Percentiles rank a stretch among this genome's conserved stretches.
phyloP scores from a whole-genome alignment of 2,113 vertebrate genomes.

The Craseonycteris thonglongyai region DNA sequence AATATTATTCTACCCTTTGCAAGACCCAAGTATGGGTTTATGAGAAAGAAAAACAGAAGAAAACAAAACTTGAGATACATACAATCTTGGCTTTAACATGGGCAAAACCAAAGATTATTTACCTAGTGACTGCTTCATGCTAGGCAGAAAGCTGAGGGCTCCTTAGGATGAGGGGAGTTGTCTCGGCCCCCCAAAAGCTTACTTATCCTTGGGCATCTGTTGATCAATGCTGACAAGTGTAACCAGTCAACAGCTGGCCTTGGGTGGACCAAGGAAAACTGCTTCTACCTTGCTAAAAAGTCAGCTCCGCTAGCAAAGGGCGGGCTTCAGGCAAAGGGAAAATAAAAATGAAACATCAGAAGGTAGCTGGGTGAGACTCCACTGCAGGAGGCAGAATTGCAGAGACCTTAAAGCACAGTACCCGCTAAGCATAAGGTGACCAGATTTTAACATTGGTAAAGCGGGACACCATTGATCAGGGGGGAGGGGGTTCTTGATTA shows the following conservation, averaged over 20 bases:
- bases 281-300: conserved; percentile 16
- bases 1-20: not conserved
- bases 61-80: not conserved
- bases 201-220: conserved; percentile 47
- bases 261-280: conserved; percentile 15
- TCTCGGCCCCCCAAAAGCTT: not conserved
- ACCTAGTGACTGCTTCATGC: not conserved
- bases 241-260: conserved; percentile 58
- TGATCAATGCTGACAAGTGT: conserved; percentile 41
- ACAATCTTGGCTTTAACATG: not conserved
- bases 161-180: not conserved
- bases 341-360: conserved; percentile 4
- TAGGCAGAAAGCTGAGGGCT: not conserved
- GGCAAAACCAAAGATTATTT: not conserved
- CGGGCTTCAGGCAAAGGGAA: not conserved
- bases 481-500: too few species aligned
- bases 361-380: not conserved
- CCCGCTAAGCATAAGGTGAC: not conserved
- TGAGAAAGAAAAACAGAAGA: not conserved
- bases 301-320: not conserved
- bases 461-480: too few species aligned
- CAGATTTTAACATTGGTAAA: too few species aligned
- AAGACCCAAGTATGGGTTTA: not conserved
- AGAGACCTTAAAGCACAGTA: not conserved
- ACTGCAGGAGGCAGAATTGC: not conserved